Conservation (phyloP, 2,888 invertebrate genomes). For the Eulithis prunata region DNA sequence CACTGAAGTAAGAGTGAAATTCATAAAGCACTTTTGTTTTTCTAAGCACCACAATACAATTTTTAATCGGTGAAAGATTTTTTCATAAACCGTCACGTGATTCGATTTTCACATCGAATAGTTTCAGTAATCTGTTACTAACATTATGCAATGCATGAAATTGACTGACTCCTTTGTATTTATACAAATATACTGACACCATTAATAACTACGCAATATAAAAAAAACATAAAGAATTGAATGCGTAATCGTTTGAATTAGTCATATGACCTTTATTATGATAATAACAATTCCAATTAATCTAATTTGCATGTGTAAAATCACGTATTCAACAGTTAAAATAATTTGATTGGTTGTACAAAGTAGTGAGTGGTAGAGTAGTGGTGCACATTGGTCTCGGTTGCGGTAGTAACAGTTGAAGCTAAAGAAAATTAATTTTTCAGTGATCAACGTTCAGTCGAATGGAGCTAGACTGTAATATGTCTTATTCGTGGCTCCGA, state of each 20-base stretch:
- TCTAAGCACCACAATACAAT: conserved; percentile 18
- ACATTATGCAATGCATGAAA: conserved; percentile 35
- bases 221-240: not conserved
- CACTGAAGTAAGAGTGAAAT: conserved; percentile 38
- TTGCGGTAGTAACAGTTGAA: conserved; percentile 59
- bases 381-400: conserved; percentile 67
- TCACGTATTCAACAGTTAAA: conserved; percentile 32
- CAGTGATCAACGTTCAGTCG: conserved; percentile 81
- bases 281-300: conserved; percentile 17
- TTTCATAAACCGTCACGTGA: conserved; percentile 7
- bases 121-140: conserved; percentile 27
- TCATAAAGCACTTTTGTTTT: conserved; percentile 24
- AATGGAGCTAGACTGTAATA: conserved; percentile 78
- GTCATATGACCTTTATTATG: not conserved
- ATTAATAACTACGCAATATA: conserved; percentile 12
- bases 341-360: conserved; percentile 39
- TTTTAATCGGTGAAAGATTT: conserved; percentile 22
- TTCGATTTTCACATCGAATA: conserved; percentile 12
- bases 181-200: conserved; percentile 18
- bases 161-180: conserved; percentile 19
- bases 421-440: conserved; percentile 78
- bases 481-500: conserved; percentile 60
- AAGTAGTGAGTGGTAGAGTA: conserved; percentile 42
- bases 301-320: conserved; percentile 49
- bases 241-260: conserved; percentile 10